Percentiles rank a stretch among this genome's conserved stretches.
These are phyloP conservation scores for Magallana nippona DNA, from an alignment of 2,888 invertebrate genomes.

Conservation along the genomic window DNA sequence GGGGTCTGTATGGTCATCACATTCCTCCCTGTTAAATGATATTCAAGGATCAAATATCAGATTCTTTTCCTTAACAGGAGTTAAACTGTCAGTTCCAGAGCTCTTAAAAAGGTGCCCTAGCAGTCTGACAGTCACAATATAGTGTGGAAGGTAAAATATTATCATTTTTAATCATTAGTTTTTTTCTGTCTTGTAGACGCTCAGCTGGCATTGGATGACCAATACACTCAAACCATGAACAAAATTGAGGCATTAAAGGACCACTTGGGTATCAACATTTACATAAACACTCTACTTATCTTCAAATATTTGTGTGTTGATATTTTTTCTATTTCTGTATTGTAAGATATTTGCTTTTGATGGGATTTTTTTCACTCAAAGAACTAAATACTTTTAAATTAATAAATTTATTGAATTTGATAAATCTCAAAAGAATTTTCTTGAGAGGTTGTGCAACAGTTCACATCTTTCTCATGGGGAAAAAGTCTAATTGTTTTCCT, in stretches of 20 bases:
- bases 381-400: neutral
- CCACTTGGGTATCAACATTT: conserved; percentile 69
- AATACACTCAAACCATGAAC: conserved; percentile 76
- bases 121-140: no score
- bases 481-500: no score
- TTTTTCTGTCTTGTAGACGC: conserved; percentile 67
- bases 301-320: no score
- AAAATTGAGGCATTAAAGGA: conserved; percentile 79
- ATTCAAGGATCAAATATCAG: neutral
- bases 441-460: no score
- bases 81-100: no score
- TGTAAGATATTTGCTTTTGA: neutral
- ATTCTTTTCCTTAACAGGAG: neutral
- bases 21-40: neutral
- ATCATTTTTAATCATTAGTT: no score
- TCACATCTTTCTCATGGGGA: no score
- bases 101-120: neutral
- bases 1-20: neutral
- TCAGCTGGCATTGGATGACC: conserved; percentile 76
- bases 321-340: neutral
- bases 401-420: no score
- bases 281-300: neutral
- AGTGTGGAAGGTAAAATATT: no score
- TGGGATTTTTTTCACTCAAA: neutral
- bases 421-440: no score